phyloP scores from a whole-genome alignment of 2,113 vertebrate species.

The Danio rerio region DNA sequence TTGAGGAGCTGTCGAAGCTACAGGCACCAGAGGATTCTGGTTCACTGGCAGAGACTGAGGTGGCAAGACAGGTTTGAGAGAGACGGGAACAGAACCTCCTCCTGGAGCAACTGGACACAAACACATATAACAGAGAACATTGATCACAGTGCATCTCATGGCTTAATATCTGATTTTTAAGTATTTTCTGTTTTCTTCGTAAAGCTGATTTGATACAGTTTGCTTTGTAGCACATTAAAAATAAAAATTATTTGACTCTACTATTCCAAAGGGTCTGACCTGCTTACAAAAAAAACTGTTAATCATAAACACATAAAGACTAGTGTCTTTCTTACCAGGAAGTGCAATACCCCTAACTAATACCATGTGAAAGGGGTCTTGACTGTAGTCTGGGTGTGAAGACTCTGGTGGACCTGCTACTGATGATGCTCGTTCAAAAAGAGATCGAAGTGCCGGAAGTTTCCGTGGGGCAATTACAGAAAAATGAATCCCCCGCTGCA shows the following conservation, averaged over 20 bases:
- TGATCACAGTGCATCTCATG: neutral
- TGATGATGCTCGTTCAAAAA: constrained; percentile 86
- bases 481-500: constrained; percentile 88
- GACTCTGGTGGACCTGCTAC: constrained; percentile 77
- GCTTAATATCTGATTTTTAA: too few relatives aligned
- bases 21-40: constrained; percentile 63
- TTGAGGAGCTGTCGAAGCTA: constrained; percentile 71
- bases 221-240: too few relatives aligned
- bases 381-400: constrained; percentile 82
- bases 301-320: neutral
- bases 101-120: constrained; percentile 71
- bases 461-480: constrained; percentile 89
- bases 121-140: neutral
- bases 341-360: constrained; percentile 87
- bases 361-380: constrained; percentile 92
- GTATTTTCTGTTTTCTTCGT: too few relatives aligned
- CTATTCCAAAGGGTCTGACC: neutral
- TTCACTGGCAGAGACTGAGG: constrained; percentile 63
- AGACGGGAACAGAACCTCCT: constrained; percentile 73
- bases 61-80: constrained; percentile 79
- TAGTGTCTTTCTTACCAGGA: constrained; percentile 76
- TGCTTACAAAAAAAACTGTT: neutral
- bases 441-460: constrained; percentile 82
- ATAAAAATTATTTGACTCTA: too few relatives aligned
- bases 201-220: too few relatives aligned